Conservation (phyloP, 2,113 vertebrate genomes). For the Bos indicus region DNA sequence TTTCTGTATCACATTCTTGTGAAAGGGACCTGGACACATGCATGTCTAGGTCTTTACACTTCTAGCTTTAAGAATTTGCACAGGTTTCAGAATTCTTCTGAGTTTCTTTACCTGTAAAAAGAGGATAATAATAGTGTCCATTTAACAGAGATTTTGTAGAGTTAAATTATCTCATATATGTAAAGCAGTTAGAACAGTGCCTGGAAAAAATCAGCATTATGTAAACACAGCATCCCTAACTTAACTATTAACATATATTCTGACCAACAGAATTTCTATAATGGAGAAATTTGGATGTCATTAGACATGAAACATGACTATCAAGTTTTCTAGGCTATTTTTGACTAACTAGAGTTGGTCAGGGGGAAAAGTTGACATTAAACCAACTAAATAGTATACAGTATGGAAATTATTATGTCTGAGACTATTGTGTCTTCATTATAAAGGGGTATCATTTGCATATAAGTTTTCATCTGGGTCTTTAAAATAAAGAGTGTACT, state of each 20-base stretch:
- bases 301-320: background rate
- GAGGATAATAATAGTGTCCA: background rate
- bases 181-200: background rate
- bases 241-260: background rate
- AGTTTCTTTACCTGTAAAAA: slow-evolving; percentile 1
- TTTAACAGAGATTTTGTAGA: background rate
- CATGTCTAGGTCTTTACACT: background rate
- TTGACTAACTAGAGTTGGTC: background rate
- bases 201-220: background rate
- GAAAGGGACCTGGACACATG: background rate
- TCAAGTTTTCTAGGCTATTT: background rate
- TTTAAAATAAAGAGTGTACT: background rate
- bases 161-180: background rate
- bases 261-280: background rate
- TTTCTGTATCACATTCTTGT: background rate
- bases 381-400: background rate
- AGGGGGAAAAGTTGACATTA: background rate
- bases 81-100: background rate
- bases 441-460: background rate
- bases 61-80: background rate
- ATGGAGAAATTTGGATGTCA: background rate
- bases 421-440: background rate
- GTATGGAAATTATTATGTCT: background rate
- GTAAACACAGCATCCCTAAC: background rate
- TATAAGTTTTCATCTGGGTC: background rate